A percentile compares a stretch with the other conserved stretches of the same genome.
Evolutionary conservation across 92 coral and sea anemone species (phyloP).

Genomic region (Meandrina meandrites): DNA sequence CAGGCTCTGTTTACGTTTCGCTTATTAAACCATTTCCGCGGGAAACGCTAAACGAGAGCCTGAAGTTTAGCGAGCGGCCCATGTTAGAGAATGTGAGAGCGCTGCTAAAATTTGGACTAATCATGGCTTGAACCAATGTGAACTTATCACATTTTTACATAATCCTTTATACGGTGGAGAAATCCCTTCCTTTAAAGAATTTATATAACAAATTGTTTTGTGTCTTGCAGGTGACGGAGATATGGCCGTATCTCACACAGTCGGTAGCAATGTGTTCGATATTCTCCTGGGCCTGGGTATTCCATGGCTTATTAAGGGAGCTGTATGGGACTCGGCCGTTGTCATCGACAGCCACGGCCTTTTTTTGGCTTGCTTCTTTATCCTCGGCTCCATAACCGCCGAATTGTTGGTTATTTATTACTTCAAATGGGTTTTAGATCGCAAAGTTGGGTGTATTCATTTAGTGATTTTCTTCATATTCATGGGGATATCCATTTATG

Average conservation of each 20-base stretch:
- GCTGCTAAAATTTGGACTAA: too few relatives aligned
- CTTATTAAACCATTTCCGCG: too few relatives aligned
- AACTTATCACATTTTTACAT: too few relatives aligned
- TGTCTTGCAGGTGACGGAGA: constrained; percentile 74
- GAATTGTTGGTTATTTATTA: background rate
- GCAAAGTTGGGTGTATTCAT: background rate
- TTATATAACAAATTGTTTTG: too few relatives aligned
- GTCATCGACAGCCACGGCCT: background rate
- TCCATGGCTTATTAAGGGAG: constrained; percentile 80
- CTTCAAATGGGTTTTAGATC: background rate
- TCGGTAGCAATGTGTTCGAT: constrained; percentile 86
- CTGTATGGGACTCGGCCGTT: constrained; percentile 7
- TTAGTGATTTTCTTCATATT: background rate
- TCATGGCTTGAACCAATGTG: too few relatives aligned
- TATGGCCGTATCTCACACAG: constrained; percentile 80
- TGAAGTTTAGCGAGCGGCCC: too few relatives aligned
- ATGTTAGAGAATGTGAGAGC: too few relatives aligned
- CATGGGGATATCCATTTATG: background rate
- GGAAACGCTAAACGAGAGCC: too few relatives aligned
- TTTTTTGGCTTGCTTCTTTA: background rate
- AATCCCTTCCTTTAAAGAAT: background rate
- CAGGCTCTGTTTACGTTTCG: too few relatives aligned
- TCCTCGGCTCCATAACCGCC: background rate
- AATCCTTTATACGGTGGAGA: too few relatives aligned
- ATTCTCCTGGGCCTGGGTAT: constrained; percentile 79